phyloP scores from a whole-genome alignment of 2,888 invertebrate genomes.

The Lasioglossum pauxillum region DNA sequence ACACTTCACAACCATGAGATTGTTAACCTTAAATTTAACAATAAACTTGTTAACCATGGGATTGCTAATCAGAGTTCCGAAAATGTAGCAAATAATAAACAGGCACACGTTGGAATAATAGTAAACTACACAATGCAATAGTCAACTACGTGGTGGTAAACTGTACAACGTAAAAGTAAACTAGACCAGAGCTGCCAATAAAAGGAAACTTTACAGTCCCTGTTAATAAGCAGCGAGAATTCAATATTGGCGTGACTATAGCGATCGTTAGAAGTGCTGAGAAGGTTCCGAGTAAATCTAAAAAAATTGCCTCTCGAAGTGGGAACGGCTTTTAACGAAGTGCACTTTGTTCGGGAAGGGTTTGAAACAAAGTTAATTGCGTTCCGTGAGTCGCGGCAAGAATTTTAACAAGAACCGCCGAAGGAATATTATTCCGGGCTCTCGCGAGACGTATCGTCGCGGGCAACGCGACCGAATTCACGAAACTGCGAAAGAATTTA shows the following conservation, averaged over 20 bases:
- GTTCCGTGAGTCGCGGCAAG: not conserved
- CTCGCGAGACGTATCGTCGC: not conserved
- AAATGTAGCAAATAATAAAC: not conserved
- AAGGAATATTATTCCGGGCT: not conserved
- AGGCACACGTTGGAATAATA: not conserved
- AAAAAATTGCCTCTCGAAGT: not conserved
- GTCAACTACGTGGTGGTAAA: not conserved
- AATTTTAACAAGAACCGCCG: not conserved
- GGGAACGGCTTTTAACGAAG: too few relatives aligned
- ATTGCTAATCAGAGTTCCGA: not conserved
- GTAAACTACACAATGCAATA: not conserved
- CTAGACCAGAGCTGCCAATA: not conserved
- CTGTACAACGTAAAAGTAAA: not conserved
- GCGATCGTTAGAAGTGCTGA: not conserved
- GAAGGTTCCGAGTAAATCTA: not conserved
- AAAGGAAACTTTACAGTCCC: not conserved
- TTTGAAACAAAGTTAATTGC: not conserved
- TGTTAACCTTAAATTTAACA: too few relatives aligned
- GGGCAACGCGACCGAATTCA: not conserved
- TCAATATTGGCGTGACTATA: not conserved
- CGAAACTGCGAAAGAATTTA: slow-evolving; percentile 7
- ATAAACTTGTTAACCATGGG: not conserved
- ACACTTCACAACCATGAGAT: too few relatives aligned
- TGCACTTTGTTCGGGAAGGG: not conserved
- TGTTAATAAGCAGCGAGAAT: not conserved